Percentiles rank a stretch among this genome's conserved stretches.
These are phyloP conservation scores for Seira musarum DNA, from an alignment of 2,888 invertebrate genomes.

Conservation along the genomic window DNA sequence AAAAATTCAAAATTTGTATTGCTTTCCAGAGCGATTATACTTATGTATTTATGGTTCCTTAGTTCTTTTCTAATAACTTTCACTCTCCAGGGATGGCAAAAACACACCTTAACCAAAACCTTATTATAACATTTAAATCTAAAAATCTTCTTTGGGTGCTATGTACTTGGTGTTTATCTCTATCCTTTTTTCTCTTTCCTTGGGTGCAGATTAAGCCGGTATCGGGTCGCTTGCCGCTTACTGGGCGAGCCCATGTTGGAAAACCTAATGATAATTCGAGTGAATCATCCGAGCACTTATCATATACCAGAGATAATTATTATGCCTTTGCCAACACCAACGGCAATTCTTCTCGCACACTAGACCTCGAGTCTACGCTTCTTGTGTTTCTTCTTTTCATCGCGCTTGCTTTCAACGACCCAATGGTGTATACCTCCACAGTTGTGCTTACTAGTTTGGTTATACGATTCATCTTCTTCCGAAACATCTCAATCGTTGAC, in stretches of 20 bases:
- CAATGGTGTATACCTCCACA: background rate
- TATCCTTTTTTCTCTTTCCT: constrained; percentile 21
- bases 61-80: too few relatives aligned
- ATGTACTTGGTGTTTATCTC: too few relatives aligned
- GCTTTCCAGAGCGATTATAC: too few relatives aligned
- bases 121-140: too few relatives aligned
- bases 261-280: constrained; percentile 34
- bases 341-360: background rate
- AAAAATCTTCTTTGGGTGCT: too few relatives aligned
- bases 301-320: constrained; percentile 45
- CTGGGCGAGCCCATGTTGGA: constrained; percentile 55
- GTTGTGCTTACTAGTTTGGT: background rate
- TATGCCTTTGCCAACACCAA: constrained; percentile 49
- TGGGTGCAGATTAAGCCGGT: constrained; percentile 44
- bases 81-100: too few relatives aligned
- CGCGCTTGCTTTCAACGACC: background rate
- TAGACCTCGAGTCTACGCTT: background rate
- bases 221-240: constrained; percentile 56
- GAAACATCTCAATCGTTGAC: background rate
- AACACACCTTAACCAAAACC: too few relatives aligned
- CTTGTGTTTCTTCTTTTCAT: constrained; percentile 8
- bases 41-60: too few relatives aligned
- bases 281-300: constrained; percentile 35
- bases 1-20: too few relatives aligned
- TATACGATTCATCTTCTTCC: background rate